Conservation (phyloP, 2,888 invertebrate species). For the Drosophila maculinotata region DNA sequence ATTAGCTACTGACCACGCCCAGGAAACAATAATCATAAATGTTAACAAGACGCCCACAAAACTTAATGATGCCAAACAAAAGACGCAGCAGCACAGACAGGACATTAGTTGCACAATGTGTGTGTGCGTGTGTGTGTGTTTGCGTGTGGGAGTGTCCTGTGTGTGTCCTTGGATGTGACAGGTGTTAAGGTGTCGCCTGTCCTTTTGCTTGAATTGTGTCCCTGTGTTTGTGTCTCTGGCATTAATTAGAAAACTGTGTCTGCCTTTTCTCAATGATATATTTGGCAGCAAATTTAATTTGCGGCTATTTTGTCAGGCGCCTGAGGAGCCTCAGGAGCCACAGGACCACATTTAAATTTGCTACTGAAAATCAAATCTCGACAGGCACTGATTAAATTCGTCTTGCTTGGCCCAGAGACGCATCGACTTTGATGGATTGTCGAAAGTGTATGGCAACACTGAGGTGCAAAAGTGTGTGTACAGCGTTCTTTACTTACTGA, state of each 20-base stretch:
- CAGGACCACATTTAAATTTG: slow-evolving; percentile 30
- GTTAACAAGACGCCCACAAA: slow-evolving; percentile 71
- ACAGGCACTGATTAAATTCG: slow-evolving; percentile 55
- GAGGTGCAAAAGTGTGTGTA: slow-evolving; percentile 46
- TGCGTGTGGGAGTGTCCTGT: too few relatives aligned
- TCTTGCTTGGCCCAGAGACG: slow-evolving; percentile 39
- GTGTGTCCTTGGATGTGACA: slow-evolving; percentile 34
- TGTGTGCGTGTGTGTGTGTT: slow-evolving; percentile 8
- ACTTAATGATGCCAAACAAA: slow-evolving; percentile 78
- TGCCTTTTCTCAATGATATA: slow-evolving; percentile 43
- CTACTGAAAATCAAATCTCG: slow-evolving; percentile 41
- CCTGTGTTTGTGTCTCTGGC: slow-evolving; percentile 20
- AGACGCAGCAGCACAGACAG: slow-evolving; percentile 28
- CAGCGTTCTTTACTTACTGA: slow-evolving; percentile 16
- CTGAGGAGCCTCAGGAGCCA: neutral
- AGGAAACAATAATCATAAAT: slow-evolving; percentile 73
- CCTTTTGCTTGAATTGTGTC: slow-evolving; percentile 10
- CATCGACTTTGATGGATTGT: slow-evolving; percentile 63
- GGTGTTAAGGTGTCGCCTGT: slow-evolving; percentile 60
- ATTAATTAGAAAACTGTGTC: slow-evolving; percentile 63
- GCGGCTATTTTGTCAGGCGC: slow-evolving; percentile 38
- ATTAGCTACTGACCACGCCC: slow-evolving; percentile 27
- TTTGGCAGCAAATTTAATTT: slow-evolving; percentile 60
- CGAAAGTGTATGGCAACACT: slow-evolving; percentile 39
- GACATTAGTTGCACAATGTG: slow-evolving; percentile 8